Evolutionary conservation across 2,113 vertebrate genomes (phyloP).

Genomic region (Lagopus muta): DNA sequence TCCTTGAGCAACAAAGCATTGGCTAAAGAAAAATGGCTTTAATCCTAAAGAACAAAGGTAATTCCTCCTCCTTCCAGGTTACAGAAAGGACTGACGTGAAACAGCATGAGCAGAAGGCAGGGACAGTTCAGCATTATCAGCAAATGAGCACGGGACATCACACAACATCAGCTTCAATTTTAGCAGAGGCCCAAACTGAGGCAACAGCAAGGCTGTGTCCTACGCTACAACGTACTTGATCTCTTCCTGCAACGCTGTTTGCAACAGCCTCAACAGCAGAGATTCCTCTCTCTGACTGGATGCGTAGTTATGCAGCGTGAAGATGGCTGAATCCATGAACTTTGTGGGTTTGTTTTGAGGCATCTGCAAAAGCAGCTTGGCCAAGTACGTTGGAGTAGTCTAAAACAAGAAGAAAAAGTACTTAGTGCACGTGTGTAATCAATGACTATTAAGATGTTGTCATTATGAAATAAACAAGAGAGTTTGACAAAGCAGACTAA

Average conservation of each 20-base stretch:
- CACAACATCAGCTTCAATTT: background rate
- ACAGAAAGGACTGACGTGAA: too few species aligned
- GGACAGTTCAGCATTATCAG: too few species aligned
- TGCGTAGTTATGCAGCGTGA: constrained; percentile 97
- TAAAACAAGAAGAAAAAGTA: constrained; percentile 67
- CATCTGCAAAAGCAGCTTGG: constrained; percentile 99
- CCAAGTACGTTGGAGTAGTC: constrained; percentile 97
- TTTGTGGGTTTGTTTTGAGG: constrained; percentile 98
- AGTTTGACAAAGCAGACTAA: too few species aligned
- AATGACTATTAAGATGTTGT: too few species aligned
- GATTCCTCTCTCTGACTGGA: constrained; percentile 98
- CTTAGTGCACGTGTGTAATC: too few species aligned
- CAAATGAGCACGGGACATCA: too few species aligned
- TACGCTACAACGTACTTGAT: constrained; percentile 86
- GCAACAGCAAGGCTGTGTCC: background rate
- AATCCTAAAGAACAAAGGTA: background rate
- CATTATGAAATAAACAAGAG: too few species aligned
- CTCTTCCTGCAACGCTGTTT: constrained; percentile 95
- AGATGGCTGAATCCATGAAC: constrained; percentile 99
- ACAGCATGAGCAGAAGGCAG: too few species aligned
- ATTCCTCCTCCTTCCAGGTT: too few species aligned
- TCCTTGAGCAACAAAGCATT: background rate
- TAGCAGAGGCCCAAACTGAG: background rate
- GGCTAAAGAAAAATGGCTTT: background rate
- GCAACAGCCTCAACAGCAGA: constrained; percentile 93